Conservation (phyloP, 2,113 vertebrate genomes). For the Polypterus senegalus region DNA sequence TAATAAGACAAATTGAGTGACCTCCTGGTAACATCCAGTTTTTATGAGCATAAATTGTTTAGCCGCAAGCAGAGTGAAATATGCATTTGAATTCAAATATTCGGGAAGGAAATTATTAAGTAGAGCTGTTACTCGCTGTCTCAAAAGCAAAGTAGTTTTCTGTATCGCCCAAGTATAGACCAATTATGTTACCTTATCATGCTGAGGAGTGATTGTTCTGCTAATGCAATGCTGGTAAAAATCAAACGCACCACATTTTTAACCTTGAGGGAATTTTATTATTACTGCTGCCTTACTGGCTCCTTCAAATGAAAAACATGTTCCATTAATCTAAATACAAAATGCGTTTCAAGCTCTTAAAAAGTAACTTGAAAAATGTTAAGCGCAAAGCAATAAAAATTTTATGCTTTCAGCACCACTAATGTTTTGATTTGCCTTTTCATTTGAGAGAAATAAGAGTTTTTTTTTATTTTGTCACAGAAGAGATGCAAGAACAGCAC, state of each 20-base stretch:
- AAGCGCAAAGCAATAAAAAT: constrained; percentile 68
- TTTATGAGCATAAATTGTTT: constrained; percentile 57
- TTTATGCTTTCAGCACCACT: constrained; percentile 66
- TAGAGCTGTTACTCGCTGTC: constrained; percentile 62
- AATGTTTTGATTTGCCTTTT: constrained; percentile 67
- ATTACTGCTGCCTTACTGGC: constrained; percentile 51
- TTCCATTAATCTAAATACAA: constrained; percentile 74
- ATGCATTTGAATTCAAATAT: constrained; percentile 56
- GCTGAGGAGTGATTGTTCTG: constrained; percentile 66
- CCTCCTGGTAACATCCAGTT: constrained; percentile 50
- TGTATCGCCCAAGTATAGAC: constrained; percentile 58
- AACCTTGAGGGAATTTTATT: constrained; percentile 65
- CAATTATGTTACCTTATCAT: constrained; percentile 66
- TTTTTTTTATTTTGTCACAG: constrained; percentile 64
- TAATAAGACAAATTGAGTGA: constrained; percentile 53
- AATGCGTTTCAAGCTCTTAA: constrained; percentile 55
- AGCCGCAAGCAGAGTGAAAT: constrained; percentile 64
- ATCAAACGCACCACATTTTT: constrained; percentile 61
- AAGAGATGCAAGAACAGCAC: constrained; percentile 69
- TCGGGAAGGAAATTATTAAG: constrained; percentile 70
- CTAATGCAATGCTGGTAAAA: constrained; percentile 59
- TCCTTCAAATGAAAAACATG: constrained; percentile 62
- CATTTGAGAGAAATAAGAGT: constrained; percentile 68
- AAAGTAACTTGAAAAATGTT: constrained; percentile 70
- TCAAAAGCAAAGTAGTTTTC: constrained; percentile 56